Evolutionary conservation across 2,888 invertebrate genomes (phyloP), one percentile per base, ranked within the genome.

Genomic region (Chloromyia formosa): DNA sequence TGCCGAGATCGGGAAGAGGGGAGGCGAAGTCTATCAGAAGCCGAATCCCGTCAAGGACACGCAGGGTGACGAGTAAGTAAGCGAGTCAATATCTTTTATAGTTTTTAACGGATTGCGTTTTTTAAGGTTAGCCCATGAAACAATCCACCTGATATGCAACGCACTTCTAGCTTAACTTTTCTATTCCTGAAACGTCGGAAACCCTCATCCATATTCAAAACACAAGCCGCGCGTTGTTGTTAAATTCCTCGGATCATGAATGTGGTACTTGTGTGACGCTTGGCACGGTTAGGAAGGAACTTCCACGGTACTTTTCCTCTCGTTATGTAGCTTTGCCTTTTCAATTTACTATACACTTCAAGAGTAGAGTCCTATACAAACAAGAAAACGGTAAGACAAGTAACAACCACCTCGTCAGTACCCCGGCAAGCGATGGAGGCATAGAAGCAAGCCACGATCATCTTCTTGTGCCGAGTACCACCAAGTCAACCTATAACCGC

Each of bases 311-410:
- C 64, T 64, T 64, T 64, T 64, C 64, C 64, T 64, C 64, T 64
- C 64, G 45, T 64, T 64, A 64, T 45, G 40, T 45, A 18, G 45
- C 45, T 40, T 64, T 16, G 64, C 64, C 42, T 7, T 64, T 64
- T 42, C 16, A 64, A 64, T 64, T 45, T 64, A 45, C 64, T 40
- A 20, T 42, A 16, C 27, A 18, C 14, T 2, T 27, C 3, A 35
- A 27, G 14, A 12, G 20, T 14, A 14, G 27, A 40, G 45, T 64
- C 64, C 64, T 64, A 64, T 64, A 40, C 64, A 40, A 64, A 64
- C 64, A 45, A 64, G 64, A 64, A 64, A 64, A 64, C 64, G 64
- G 64, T 45, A 64, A 64, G 64, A 64, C 42, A 64, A 64, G 64
- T 64, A 64, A 40, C 64, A 45, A 45, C 64, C 45, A 18, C 42